These are phyloP conservation scores for Crossocerus cetratus DNA, from an alignment of 2,888 invertebrate species.

Conservation along the genomic window DNA sequence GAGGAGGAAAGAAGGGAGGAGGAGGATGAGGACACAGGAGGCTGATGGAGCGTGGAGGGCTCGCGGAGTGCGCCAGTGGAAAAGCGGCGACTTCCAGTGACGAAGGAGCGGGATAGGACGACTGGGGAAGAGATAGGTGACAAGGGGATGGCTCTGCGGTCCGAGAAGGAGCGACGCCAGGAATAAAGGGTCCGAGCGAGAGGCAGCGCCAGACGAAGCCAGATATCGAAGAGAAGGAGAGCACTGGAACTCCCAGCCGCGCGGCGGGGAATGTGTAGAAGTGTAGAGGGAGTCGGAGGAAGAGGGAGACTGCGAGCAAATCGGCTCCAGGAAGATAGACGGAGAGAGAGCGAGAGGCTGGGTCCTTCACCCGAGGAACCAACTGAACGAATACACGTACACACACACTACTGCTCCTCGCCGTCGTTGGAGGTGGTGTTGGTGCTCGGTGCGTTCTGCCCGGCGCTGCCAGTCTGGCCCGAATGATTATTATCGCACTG, in stretches of 20 bases:
- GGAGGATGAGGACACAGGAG: not conserved
- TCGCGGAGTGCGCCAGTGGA: conserved; percentile 39
- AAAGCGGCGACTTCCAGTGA: conserved; percentile 26
- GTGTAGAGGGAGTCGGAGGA: conserved; percentile 18
- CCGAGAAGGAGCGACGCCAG: not conserved
- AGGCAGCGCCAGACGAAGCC: not conserved
- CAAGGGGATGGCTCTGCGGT: conserved; percentile 35
- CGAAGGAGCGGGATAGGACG: conserved; percentile 17
- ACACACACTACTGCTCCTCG: no score
- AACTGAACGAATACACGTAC: conserved; percentile 46
- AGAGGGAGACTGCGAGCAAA: not conserved
- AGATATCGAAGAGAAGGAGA: conserved; percentile 22
- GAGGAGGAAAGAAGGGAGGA: no score
- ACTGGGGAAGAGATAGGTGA: conserved; percentile 50
- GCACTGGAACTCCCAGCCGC: conserved; percentile 12
- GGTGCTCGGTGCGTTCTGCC: conserved; percentile 28
- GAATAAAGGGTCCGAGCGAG: not conserved
- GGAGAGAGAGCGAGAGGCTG: conserved; percentile 51
- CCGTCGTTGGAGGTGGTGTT: conserved; percentile 19
- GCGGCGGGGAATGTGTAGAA: conserved; percentile 10
- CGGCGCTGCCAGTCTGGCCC: conserved; percentile 31
- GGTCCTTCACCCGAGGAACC: conserved; percentile 67
- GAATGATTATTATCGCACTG: conserved; percentile 51
- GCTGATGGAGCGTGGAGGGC: conserved; percentile 55
- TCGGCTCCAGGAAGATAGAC: conserved; percentile 16